Conservation (phyloP, 1,140 invertebrate species). For the Olivierus martensii region DNA sequence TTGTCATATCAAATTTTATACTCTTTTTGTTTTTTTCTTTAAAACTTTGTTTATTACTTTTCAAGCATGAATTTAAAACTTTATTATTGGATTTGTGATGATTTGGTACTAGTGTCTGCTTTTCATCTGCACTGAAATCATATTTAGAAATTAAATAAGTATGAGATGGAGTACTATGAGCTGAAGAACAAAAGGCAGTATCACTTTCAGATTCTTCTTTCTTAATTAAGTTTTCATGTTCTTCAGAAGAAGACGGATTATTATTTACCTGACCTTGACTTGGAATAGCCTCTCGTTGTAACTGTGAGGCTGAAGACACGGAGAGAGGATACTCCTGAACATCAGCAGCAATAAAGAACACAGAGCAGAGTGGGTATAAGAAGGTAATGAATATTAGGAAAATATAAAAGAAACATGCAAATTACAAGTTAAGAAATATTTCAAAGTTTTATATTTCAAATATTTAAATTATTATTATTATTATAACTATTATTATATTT, state of each 20-base stretch:
- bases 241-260: too few relatives aligned
- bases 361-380: conserved; percentile 9
- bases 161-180: conserved; percentile 10
- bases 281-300: too few relatives aligned
- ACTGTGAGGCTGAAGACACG: conserved; percentile 8
- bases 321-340: conserved; percentile 11
- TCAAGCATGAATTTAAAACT: conserved; percentile 11
- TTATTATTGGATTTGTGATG: not conserved
- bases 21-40: conserved; percentile 3
- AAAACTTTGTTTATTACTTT: not conserved
- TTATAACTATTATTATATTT: not conserved
- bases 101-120: not conserved
- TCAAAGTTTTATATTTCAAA: not conserved
- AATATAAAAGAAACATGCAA: not conserved
- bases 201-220: conserved; percentile 6
- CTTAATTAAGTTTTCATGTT: not conserved
- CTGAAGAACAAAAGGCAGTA: conserved; percentile 6
- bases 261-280: too few relatives aligned
- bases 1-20: conserved; percentile 12
- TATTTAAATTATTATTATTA: not conserved
- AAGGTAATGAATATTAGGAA: not conserved
- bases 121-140: not conserved
- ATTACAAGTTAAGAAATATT: not conserved
- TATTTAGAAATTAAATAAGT: conserved; percentile 9
- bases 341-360: conserved; percentile 15